These are phyloP conservation scores for Monomorium pharaonis DNA, from an alignment of 1,140 invertebrate genomes.

Conservation along the genomic window DNA sequence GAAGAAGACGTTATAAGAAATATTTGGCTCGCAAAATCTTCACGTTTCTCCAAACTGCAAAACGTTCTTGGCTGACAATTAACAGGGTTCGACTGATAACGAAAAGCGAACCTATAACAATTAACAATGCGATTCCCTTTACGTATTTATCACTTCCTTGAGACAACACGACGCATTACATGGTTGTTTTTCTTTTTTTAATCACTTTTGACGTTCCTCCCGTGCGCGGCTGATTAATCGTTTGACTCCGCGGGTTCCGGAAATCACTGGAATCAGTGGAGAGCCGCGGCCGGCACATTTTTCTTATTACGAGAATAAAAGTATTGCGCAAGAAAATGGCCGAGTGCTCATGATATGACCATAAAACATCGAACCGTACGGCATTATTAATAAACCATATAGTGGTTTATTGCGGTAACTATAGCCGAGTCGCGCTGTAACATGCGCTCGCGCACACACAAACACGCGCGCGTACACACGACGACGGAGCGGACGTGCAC, in stretches of 20 bases:
- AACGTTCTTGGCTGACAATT: not conserved
- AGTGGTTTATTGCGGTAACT: conserved; percentile 77
- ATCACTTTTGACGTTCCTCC: not conserved
- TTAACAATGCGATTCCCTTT: conserved; percentile 5
- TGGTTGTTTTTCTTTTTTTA: not conserved
- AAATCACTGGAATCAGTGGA: conserved; percentile 30
- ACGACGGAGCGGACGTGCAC: not conserved
- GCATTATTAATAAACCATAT: conserved; percentile 83
- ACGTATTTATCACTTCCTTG: not conserved
- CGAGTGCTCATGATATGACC: conserved; percentile 76
- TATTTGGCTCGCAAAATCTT: not conserved
- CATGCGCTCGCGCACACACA: not conserved
- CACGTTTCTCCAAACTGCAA: not conserved
- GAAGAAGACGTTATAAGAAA: too few species aligned
- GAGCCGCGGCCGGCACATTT: conserved; percentile 33
- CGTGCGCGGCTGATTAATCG: conserved; percentile 1
- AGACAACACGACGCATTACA: not conserved
- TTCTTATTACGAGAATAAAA: conserved; percentile 79
- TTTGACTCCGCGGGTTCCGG: not conserved
- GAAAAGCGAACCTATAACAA: not conserved
- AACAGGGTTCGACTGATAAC: not conserved
- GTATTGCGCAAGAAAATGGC: conserved; percentile 81
- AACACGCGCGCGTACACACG: conserved; percentile 23
- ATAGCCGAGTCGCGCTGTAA: conserved; percentile 62
- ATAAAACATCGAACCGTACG: conserved; percentile 79